These are phyloP conservation scores for Antitype chi DNA, from an alignment of 2,888 invertebrate species.

Conservation along the genomic window DNA sequence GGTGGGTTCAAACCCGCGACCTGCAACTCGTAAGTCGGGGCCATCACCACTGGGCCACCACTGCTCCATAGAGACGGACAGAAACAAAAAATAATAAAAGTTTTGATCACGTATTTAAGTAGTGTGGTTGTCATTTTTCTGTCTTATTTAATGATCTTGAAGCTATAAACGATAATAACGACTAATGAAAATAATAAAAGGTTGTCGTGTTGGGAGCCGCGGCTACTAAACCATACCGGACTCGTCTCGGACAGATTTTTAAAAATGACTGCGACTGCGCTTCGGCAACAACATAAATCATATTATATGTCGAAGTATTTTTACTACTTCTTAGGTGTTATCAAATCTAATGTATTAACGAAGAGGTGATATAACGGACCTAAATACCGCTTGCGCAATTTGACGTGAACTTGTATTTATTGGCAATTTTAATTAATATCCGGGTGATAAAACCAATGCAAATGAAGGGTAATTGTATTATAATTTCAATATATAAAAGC, in stretches of 20 bases:
- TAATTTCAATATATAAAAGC: slow-evolving; percentile 37
- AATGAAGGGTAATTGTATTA: slow-evolving; percentile 38
- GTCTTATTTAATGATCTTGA: slow-evolving; percentile 48
- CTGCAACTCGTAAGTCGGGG: no score
- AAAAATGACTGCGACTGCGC: slow-evolving; percentile 41
- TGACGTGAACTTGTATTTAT: slow-evolving; percentile 16
- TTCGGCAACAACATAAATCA: slow-evolving; percentile 60
- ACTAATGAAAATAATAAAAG: slow-evolving; percentile 58
- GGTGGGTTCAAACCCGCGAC: no score
- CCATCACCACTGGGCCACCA: no score
- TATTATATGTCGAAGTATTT: slow-evolving; percentile 47
- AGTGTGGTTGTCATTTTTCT: slow-evolving; percentile 19
- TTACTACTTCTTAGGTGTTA: slow-evolving; percentile 57
- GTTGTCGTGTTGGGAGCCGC: slow-evolving; percentile 35
- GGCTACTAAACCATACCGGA: slow-evolving; percentile 32
- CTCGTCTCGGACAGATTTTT: slow-evolving; percentile 30
- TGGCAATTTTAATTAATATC: slow-evolving; percentile 55
- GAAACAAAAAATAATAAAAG: neutral
- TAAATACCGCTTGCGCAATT: slow-evolving; percentile 50
- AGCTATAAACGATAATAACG: slow-evolving; percentile 35
- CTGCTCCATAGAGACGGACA: neutral
- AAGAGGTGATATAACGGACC: slow-evolving; percentile 45
- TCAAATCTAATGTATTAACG: slow-evolving; percentile 49
- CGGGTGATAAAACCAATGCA: slow-evolving; percentile 49
- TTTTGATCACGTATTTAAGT: slow-evolving; percentile 20